phyloP scores from a whole-genome alignment of 2,113 vertebrate genomes.

The Mesoclemmys tuberculata region DNA sequence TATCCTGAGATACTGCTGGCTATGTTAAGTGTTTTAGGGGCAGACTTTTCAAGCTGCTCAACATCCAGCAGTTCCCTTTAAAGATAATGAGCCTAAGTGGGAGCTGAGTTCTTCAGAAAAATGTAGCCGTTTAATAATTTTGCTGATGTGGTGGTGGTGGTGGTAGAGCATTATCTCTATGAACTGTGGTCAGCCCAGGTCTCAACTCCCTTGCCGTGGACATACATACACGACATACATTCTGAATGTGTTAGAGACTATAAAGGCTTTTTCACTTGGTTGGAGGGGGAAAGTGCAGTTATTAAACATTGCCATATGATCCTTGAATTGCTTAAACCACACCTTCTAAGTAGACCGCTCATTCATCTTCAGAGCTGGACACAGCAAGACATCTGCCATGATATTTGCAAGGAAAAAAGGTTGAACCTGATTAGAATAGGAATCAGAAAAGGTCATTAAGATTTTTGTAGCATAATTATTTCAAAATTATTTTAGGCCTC shows the following conservation, averaged over 20 bases:
- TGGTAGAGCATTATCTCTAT: not conserved
- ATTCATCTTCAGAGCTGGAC: not conserved
- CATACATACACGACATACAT: accelerated
- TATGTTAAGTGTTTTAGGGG: not conserved
- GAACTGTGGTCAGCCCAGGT: not conserved
- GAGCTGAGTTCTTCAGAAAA: not conserved
- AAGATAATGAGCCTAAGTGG: not conserved
- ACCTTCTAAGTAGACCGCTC: not conserved
- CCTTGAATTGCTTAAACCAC: not conserved
- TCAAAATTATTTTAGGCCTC: not conserved
- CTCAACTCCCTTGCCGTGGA: not conserved
- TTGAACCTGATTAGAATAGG: not conserved
- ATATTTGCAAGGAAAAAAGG: not conserved
- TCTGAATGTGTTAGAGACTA: not conserved
- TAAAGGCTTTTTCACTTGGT: not conserved
- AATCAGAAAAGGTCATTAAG: not conserved
- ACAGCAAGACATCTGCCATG: not conserved
- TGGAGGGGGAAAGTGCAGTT: not conserved
- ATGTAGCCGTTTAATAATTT: not conserved
- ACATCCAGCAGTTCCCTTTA: not conserved
- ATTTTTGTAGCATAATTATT: not conserved
- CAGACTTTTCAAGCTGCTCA: not conserved
- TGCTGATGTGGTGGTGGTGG: not conserved
- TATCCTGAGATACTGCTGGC: not conserved
- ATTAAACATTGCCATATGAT: accelerated